A percentile compares a stretch with the other conserved stretches of the same genome.
Evolutionary conservation across 2,888 invertebrate species (phyloP).

Genomic region (Hoplodrina blanda): DNA sequence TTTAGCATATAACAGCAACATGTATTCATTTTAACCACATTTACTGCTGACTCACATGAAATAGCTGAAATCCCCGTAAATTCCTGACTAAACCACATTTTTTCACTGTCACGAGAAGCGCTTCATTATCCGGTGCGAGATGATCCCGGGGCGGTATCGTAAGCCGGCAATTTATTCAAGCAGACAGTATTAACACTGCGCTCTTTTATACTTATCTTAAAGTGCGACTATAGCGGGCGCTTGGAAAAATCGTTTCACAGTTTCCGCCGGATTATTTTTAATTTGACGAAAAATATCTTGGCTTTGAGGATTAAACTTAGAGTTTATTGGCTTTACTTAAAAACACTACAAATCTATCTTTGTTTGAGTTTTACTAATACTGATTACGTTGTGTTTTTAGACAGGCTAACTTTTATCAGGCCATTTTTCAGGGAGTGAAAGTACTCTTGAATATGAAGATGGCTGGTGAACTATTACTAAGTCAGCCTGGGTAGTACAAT

Average conservation of each 20-base stretch:
- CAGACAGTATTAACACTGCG: constrained; percentile 13
- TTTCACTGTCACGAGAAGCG: constrained; percentile 1
- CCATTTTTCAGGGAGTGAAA: too few species aligned
- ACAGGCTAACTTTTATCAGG: too few species aligned
- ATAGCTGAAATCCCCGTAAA: constrained; percentile 13
- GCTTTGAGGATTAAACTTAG: background rate
- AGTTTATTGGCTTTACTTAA: background rate
- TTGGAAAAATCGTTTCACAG: background rate
- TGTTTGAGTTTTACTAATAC: background rate
- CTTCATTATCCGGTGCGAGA: constrained; percentile 41
- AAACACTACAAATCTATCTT: background rate
- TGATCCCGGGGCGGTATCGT: constrained; percentile 35
- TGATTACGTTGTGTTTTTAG: too few species aligned
- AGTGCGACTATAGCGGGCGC: background rate
- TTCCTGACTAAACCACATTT: background rate
- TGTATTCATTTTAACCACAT: too few species aligned
- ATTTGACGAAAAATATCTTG: background rate
- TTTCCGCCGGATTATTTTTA: constrained; percentile 4
- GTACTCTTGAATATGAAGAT: too few species aligned
- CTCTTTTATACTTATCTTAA: constrained; percentile 21
- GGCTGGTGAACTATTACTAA: too few species aligned
- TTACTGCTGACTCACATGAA: background rate
- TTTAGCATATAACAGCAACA: too few species aligned
- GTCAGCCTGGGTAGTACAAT: too few species aligned
- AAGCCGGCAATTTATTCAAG: constrained; percentile 49